Evolutionary conservation across 2,113 vertebrate genomes (phyloP).

Genomic region (Tupaia chinensis): DNA sequence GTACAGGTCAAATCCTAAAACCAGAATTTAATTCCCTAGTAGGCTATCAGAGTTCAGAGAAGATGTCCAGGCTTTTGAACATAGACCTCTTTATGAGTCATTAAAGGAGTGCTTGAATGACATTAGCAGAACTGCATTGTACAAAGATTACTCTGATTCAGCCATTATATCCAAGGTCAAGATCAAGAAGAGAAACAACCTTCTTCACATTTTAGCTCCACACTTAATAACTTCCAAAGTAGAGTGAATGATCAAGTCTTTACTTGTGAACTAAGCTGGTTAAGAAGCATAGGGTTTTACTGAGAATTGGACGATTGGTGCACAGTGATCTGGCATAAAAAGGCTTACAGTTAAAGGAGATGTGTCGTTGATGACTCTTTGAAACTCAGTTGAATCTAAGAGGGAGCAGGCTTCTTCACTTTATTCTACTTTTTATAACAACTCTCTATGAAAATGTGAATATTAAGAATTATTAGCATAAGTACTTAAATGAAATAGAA

Average conservation of each 20-base stretch:
- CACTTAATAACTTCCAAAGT: neutral
- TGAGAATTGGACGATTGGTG: neutral
- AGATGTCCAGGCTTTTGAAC: neutral
- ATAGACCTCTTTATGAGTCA: neutral
- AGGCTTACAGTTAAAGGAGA: neutral
- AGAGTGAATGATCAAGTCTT: neutral
- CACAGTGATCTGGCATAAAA: neutral
- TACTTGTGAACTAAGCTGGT: neutral
- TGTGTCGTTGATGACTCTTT: neutral
- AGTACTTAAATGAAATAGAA: slow-evolving; percentile 26
- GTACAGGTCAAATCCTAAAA: neutral
- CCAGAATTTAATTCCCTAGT: neutral
- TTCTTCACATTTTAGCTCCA: neutral
- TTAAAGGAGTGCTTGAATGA: neutral
- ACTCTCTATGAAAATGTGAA: neutral
- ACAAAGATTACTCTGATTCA: neutral
- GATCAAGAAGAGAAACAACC: neutral
- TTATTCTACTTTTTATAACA: slow-evolving; percentile 1
- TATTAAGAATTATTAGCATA: neutral
- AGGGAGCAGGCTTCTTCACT: neutral
- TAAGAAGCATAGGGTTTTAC: neutral
- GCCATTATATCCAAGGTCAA: neutral
- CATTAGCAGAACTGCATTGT: neutral
- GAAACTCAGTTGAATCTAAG: neutral
- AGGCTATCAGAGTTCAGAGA: neutral